phyloP scores from a whole-genome alignment of 2,113 vertebrate genomes.

The Chlamydotis undulata region DNA sequence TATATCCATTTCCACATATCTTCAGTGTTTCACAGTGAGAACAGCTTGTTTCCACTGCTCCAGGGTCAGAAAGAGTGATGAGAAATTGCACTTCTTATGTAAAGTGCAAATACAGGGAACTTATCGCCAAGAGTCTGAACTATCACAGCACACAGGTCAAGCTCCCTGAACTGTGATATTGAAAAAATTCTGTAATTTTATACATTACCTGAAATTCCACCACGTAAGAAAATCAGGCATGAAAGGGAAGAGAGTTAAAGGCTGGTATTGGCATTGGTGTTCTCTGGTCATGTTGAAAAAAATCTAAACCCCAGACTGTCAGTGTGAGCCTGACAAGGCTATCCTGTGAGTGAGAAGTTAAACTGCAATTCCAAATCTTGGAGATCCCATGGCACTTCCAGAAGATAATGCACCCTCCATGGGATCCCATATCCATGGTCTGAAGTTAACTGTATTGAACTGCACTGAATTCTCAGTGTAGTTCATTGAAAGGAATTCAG shows the following conservation, averaged over 20 bases:
- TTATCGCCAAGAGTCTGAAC: background rate
- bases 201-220: background rate
- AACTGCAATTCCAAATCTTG: background rate
- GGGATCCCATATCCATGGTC: too few relatives aligned
- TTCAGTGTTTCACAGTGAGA: background rate
- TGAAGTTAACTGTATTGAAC: background rate
- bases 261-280: background rate
- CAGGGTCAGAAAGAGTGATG: background rate
- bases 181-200: background rate
- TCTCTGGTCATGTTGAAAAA: background rate
- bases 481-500: background rate
- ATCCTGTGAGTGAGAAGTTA: background rate
- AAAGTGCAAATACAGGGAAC: background rate
- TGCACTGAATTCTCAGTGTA: background rate
- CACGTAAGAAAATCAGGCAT: background rate
- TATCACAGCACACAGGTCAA: background rate
- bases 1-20: background rate
- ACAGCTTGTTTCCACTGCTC: background rate
- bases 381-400: background rate
- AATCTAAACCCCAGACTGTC: background rate
- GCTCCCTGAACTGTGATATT: background rate
- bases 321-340: background rate
- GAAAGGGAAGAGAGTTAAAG: background rate
- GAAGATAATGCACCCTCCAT: background rate
- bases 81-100: background rate